A percentile compares a stretch with the other conserved stretches of the same genome.
Conservation (phyloP, 1,140 invertebrate species). For the Sarcophaga peregrina region DNA sequence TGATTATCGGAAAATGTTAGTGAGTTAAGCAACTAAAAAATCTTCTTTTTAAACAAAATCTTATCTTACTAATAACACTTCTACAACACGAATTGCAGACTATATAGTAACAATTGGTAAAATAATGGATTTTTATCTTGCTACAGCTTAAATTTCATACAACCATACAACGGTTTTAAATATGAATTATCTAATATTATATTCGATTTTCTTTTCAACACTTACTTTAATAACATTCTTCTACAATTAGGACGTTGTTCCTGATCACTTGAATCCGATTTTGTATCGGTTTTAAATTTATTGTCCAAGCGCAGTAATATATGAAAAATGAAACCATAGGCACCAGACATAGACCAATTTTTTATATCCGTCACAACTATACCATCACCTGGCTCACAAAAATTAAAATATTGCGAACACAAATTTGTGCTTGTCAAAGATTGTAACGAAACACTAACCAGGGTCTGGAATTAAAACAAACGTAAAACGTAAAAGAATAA, state of each 20-base stretch:
- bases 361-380: constrained; percentile 69
- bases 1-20: no score
- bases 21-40: no score
- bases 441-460: constrained; percentile 59
- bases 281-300: constrained; percentile 20
- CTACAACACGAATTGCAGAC: no score
- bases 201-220: background rate
- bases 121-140: no score
- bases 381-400: constrained; percentile 69
- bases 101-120: no score
- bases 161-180: background rate
- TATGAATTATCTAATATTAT: background rate
- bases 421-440: constrained; percentile 57
- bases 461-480: constrained; percentile 48
- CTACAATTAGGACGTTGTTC: constrained; percentile 47
- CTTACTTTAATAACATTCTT: constrained; percentile 57
- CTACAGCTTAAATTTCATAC: no score
- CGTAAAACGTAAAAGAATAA: background rate
- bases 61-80: no score
- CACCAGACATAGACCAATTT: constrained; percentile 70
- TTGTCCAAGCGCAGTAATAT: constrained; percentile 71
- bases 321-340: constrained; percentile 73
- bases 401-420: constrained; percentile 67
- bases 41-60: no score
- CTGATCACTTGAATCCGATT: constrained; percentile 27